These are phyloP conservation scores for Podilymbus podiceps DNA, from an alignment of 2,113 vertebrate species.

Conservation along the genomic window DNA sequence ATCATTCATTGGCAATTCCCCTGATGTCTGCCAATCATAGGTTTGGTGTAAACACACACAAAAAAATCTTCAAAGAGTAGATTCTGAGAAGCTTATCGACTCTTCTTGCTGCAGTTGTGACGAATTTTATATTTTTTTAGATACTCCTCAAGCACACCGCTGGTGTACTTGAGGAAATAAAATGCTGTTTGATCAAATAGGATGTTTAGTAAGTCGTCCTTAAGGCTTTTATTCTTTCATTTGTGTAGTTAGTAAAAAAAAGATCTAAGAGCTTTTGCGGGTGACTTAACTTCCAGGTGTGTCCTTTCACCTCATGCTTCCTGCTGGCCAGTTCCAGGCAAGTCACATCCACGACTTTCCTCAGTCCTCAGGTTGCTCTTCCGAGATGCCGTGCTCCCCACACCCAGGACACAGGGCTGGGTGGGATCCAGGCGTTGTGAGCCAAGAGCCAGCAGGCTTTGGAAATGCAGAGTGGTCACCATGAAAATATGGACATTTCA, in stretches of 20 bases:
- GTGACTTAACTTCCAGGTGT: background rate
- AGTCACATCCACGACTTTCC: background rate
- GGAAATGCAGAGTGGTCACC: background rate
- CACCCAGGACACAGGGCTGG: background rate
- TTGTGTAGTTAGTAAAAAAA: background rate
- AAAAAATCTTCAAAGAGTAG: background rate
- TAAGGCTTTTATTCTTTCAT: background rate
- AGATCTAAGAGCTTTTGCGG: background rate
- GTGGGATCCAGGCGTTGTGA: background rate
- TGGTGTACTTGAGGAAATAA: background rate
- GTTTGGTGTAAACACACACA: background rate
- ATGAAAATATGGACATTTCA: background rate
- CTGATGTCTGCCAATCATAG: background rate
- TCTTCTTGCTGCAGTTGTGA: background rate
- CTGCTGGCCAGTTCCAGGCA: background rate
- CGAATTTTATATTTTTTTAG: background rate
- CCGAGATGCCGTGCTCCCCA: background rate
- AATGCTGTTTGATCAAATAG: background rate
- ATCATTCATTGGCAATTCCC: background rate
- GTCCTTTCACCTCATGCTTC: background rate
- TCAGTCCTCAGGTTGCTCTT: background rate
- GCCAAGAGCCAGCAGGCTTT: background rate
- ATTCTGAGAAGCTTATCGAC: background rate
- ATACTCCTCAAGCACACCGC: background rate
- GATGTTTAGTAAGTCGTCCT: background rate